phyloP scores from a whole-genome alignment of 1,140 invertebrate species.

The Panagrolaimus sp. region DNA sequence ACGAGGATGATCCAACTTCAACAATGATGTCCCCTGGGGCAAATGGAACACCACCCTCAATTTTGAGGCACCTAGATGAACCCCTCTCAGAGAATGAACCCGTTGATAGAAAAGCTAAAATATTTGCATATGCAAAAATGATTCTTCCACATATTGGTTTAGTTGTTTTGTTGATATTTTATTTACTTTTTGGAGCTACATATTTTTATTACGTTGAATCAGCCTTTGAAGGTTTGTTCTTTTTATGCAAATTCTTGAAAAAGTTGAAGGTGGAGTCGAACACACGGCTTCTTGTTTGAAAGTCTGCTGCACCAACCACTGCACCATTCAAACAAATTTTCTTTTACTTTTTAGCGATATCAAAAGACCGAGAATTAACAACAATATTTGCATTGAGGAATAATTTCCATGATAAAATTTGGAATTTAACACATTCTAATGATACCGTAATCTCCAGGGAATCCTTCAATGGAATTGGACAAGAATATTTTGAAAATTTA shows the following conservation, averaged over 20 bases:
- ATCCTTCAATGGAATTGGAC: slow-evolving; percentile 54
- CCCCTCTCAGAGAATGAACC: not conserved
- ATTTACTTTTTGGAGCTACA: slow-evolving; percentile 52
- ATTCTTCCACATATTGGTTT: slow-evolving; percentile 58
- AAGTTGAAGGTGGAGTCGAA: slow-evolving; percentile 34
- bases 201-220: slow-evolving; percentile 51
- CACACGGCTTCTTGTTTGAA: slow-evolving; percentile 16
- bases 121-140: slow-evolving; percentile 37
- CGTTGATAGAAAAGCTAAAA: not conserved
- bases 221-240: slow-evolving; percentile 35
- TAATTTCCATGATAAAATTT: slow-evolving; percentile 57
- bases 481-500: slow-evolving; percentile 57
- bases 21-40: not conserved
- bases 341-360: slow-evolving; percentile 31
- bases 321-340: not conserved
- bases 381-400: slow-evolving; percentile 53
- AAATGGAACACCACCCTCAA: not conserved
- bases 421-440: slow-evolving; percentile 55
- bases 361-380: slow-evolving; percentile 46
- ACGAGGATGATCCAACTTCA: not conserved
- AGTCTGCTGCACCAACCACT: slow-evolving; percentile 1
- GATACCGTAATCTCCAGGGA: slow-evolving; percentile 55
- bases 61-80: not conserved
- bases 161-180: slow-evolving; percentile 51
- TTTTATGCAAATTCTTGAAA: slow-evolving; percentile 16